These are phyloP conservation scores for Ennomos fuscantarius DNA, from an alignment of 2,888 invertebrate species.

Conservation along the genomic window DNA sequence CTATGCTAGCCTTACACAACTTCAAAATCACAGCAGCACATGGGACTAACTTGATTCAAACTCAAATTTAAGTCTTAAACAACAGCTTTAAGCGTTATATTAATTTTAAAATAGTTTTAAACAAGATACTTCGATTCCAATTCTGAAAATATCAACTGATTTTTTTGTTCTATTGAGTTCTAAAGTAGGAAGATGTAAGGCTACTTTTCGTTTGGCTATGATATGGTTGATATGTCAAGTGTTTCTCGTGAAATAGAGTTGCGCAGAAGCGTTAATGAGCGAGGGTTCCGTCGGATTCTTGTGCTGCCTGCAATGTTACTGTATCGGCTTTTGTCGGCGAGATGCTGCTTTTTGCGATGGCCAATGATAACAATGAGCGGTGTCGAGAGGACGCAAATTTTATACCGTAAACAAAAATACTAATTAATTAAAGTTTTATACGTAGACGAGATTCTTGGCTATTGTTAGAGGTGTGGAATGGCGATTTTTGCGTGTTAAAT, in stretches of 20 bases:
- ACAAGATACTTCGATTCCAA: conserved; percentile 20
- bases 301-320: conserved; percentile 66
- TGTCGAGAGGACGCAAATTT: conserved; percentile 71
- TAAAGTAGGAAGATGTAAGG: background rate
- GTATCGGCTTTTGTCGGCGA: conserved; percentile 82
- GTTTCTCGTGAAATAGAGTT: conserved; percentile 44
- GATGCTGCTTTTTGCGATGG: conserved; percentile 79
- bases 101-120: conserved; percentile 5
- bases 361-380: conserved; percentile 77
- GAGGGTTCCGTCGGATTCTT: conserved; percentile 75
- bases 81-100: conserved; percentile 18
- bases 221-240: conserved; percentile 46
- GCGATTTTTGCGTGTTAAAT: background rate
- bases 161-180: conserved; percentile 24
- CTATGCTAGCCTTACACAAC: background rate
- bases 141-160: conserved; percentile 15
- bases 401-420: conserved; percentile 60
- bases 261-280: conserved; percentile 81
- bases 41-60: conserved; percentile 1
- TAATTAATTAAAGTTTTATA: conserved; percentile 67
- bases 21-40: conserved; percentile 26
- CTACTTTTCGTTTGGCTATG: conserved; percentile 25
- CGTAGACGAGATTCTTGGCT: conserved; percentile 37
- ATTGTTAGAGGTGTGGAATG: conserved; percentile 20
- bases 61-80: conserved; percentile 6